Base-by-base conservation (phyloP, 2,113 vertebrate genomes). In the Saccopteryx bilineata region DNA sequence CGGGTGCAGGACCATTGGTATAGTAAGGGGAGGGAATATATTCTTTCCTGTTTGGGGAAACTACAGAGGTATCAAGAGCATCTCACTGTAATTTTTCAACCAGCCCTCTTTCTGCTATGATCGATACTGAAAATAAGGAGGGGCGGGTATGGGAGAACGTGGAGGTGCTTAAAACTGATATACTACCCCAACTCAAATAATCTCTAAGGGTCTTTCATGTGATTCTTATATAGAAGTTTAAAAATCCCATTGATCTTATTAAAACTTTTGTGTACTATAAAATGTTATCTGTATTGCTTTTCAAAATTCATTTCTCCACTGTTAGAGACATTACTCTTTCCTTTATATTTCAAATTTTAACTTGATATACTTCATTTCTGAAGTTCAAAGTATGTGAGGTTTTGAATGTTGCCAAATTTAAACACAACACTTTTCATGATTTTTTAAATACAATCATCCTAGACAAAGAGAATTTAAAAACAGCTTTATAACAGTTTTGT, bases 381-480 rank as follows among this genome's bases (percentile, higher is more conserved):
- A 93, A 68, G 28, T 23, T 65, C 66, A 52, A 56, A 66, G 18
- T 54, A 12, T 65, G 3, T 66, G 13, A 72, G 65, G 26, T 56
- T 86, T 56, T 65, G 24, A 78, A 39, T 63, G 63, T 80, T 91
- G 46, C 9, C 54, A 87, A 12, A 63, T 75, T 90, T 65, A 94
- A 79, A 63, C 48, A 50, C 28, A 74, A 54, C 5, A 46, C 33
- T 82, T 63, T 63, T 76, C 93, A 54, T 92, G 17, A 24, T 71
- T 69, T 61, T 66, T 23, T 28, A 6, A 5, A 39, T 72, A 75
- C 5, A 90, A 31, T 72, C 28, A 28, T 50, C 24, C 48, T 60
- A 84, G n/a, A 14, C 19, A 68, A 78, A 66, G 56, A 88, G 33
- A 56, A 39, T 93, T 95, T 58, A 82, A 90, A 89, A 89, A 79